A percentile compares a stretch with the other conserved stretches of the same genome.
Evolutionary conservation across 2,113 vertebrate species (phyloP).

Genomic region (Gymnarchus niloticus): DNA sequence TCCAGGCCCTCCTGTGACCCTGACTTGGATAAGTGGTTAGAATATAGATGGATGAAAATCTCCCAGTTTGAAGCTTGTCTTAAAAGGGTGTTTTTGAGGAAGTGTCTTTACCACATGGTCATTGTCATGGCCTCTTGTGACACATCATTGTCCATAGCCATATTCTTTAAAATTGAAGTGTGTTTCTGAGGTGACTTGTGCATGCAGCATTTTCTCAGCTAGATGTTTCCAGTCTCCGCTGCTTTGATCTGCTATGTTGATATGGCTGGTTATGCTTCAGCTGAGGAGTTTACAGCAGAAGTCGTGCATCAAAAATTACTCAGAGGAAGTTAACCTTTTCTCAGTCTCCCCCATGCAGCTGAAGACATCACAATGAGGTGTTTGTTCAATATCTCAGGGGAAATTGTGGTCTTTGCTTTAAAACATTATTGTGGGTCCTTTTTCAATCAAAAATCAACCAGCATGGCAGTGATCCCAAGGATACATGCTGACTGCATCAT

Average conservation of each 20-base stretch:
- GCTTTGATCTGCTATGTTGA: neutral
- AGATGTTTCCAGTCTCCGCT: neutral
- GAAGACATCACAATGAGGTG: neutral
- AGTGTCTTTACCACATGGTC: neutral
- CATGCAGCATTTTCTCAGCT: neutral
- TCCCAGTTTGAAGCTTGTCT: neutral
- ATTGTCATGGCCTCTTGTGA: neutral
- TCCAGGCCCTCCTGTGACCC: no score
- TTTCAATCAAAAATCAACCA: neutral
- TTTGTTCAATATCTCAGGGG: neutral
- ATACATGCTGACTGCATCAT: neutral
- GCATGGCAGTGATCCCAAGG: neutral
- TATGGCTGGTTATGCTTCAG: neutral
- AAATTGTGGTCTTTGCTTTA: neutral
- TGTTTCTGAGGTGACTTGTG: neutral
- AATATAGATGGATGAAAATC: no score
- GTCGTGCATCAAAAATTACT: neutral
- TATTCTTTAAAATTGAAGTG: neutral
- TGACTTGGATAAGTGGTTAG: no score
- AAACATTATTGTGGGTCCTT: neutral
- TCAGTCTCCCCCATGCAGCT: neutral
- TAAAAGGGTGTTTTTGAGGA: neutral
- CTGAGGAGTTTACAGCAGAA: neutral
- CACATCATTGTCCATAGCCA: no score
- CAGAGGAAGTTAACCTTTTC: neutral